Conservation (phyloP, 2,888 invertebrate genomes). For the Sclerodermus sp. region DNA sequence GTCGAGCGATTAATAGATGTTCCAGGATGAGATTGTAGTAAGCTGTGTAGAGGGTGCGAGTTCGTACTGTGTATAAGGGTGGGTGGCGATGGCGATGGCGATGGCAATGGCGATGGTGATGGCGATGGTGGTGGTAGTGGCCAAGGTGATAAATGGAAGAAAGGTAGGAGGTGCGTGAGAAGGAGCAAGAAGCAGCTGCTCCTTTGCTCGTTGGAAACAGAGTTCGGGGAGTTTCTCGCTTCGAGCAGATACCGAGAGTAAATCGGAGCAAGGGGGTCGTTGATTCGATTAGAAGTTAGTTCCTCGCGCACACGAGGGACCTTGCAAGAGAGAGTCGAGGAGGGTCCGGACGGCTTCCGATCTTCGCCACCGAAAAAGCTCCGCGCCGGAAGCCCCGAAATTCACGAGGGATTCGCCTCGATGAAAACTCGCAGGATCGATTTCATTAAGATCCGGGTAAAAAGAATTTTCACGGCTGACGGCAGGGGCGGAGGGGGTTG, state of each 20-base stretch:
- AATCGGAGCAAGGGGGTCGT: conserved; percentile 37
- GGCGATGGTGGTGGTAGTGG: no score
- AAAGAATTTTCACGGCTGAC: no score
- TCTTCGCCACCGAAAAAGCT: not conserved
- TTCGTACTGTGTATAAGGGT: no score
- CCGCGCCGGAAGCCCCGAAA: not conserved
- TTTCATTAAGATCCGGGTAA: no score
- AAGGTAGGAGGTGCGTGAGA: conserved; percentile 1
- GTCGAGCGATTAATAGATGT: no score
- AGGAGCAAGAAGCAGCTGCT: conserved; percentile 16
- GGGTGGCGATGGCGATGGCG: no score
- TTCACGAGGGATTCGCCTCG: not conserved
- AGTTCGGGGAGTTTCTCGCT: conserved; percentile 23
- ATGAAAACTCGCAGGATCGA: not conserved
- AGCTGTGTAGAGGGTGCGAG: no score
- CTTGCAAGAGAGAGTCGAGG: conserved; percentile 13
- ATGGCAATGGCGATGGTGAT: no score
- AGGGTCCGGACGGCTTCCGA: conserved; percentile 13
- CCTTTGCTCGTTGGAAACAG: conserved; percentile 19
- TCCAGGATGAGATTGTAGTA: no score
- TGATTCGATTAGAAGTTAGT: conserved; percentile 47
- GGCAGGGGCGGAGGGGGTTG: no score
- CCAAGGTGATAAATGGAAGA: no score
- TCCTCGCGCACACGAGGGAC: conserved; percentile 36
- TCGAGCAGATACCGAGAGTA: conserved; percentile 20